phyloP scores from a whole-genome alignment of 2,113 vertebrate genomes.

The Phylloscopus whistleri region DNA sequence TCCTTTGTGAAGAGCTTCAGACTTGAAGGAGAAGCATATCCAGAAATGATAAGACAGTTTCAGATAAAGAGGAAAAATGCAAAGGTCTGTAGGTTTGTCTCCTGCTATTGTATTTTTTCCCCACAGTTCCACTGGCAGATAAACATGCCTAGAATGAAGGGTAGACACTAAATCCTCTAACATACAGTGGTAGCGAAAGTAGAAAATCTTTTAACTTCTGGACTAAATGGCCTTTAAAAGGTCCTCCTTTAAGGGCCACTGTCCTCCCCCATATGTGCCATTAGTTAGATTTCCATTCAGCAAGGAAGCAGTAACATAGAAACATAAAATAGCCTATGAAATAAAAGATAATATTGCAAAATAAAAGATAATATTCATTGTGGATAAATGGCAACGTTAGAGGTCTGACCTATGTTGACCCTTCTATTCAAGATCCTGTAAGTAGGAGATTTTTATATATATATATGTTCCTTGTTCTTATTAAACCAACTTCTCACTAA shows the following conservation, averaged over 20 bases:
- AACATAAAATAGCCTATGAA: neutral
- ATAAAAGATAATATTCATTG: neutral
- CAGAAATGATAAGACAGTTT: neutral
- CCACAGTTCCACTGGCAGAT: neutral
- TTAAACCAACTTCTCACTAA: neutral
- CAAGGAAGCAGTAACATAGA: neutral
- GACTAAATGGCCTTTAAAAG: neutral
- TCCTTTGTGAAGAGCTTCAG: neutral
- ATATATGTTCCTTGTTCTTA: neutral
- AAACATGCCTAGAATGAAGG: neutral
- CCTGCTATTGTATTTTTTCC: neutral
- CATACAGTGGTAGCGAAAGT: neutral
- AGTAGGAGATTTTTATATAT: neutral
- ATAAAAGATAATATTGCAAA: neutral
- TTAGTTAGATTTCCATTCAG: neutral
- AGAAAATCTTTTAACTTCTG: neutral
- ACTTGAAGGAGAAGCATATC: neutral
- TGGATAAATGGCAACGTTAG: neutral
- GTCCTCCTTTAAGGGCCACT: neutral
- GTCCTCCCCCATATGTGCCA: neutral
- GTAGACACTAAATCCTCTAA: neutral
- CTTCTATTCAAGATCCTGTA: neutral
- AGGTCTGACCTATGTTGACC: neutral
- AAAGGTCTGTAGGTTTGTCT: neutral
- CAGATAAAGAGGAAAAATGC: neutral